These are phyloP conservation scores for Paratilapia polleni DNA, from an alignment of 2,113 vertebrate genomes.

Conservation along the genomic window DNA sequence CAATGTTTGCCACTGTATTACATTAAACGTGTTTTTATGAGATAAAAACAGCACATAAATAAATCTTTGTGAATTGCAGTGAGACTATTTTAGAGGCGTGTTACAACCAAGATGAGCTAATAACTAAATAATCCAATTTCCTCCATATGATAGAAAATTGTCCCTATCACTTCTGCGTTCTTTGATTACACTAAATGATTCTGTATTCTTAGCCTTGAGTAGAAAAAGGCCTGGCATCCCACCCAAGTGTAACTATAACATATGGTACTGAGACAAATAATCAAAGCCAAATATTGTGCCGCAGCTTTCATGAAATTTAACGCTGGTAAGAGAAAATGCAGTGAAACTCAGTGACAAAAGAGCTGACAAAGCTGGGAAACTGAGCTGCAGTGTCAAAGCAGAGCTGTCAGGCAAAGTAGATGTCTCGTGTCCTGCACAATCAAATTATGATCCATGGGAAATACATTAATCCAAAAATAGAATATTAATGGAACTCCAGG, in stretches of 20 bases:
- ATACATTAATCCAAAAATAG: constrained; percentile 34
- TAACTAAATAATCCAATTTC: not conserved
- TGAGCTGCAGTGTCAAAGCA: constrained; percentile 6
- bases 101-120: not conserved
- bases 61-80: not conserved
- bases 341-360: not conserved
- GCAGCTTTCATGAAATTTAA: constrained; percentile 10
- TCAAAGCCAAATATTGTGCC: not conserved
- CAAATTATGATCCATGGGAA: constrained; percentile 37
- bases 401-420: constrained; percentile 23
- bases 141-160: not conserved
- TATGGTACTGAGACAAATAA: not conserved
- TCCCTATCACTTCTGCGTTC: not conserved
- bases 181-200: not conserved
- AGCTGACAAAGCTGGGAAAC: constrained; percentile 33
- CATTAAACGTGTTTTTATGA: not conserved
- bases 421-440: constrained; percentile 4
- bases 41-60: not conserved
- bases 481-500: constrained; percentile 38
- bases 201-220: not conserved
- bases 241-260: not conserved
- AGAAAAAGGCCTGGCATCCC: not conserved
- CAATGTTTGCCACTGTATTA: not conserved
- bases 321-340: not conserved
- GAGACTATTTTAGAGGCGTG: not conserved